Conservation (phyloP, 1,140 invertebrate genomes). For the Heterodera carotae region DNA sequence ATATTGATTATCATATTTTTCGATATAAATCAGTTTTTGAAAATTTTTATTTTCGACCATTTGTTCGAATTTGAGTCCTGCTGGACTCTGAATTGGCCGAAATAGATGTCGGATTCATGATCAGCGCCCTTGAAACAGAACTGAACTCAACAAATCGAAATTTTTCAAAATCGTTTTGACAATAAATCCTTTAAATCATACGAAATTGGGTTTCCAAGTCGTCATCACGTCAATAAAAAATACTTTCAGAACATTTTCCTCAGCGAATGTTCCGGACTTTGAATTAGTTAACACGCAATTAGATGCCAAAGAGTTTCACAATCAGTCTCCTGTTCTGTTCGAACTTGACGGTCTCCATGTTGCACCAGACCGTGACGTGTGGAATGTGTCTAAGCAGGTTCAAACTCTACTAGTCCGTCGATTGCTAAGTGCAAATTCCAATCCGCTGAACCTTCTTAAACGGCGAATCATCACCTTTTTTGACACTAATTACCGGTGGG, state of each 20-base stretch:
- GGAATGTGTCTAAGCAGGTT: conserved; percentile 24
- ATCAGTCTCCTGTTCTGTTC: conserved; percentile 10
- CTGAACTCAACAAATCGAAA: too few relatives aligned
- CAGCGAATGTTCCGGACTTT: neutral
- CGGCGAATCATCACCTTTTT: conserved; percentile 53
- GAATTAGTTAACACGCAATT: neutral
- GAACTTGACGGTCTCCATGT: conserved; percentile 15
- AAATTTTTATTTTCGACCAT: too few relatives aligned
- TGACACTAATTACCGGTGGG: conserved; percentile 29
- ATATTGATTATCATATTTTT: too few relatives aligned
- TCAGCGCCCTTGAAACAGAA: too few relatives aligned
- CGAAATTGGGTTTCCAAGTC: too few relatives aligned
- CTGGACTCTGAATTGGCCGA: too few relatives aligned
- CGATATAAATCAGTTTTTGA: too few relatives aligned
- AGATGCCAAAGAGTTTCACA: neutral
- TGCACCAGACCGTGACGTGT: conserved; percentile 11
- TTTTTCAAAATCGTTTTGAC: too few relatives aligned
- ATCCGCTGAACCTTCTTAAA: conserved; percentile 60
- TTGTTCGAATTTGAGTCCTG: too few relatives aligned
- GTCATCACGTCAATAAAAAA: too few relatives aligned
- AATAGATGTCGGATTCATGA: too few relatives aligned
- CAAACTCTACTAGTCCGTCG: conserved; percentile 26
- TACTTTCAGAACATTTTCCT: neutral
- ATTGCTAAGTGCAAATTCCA: conserved; percentile 40
- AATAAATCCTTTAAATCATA: too few relatives aligned